These are phyloP conservation scores for Drosophila insularis DNA, from an alignment of 1,140 invertebrate genomes.

Conservation along the genomic window DNA sequence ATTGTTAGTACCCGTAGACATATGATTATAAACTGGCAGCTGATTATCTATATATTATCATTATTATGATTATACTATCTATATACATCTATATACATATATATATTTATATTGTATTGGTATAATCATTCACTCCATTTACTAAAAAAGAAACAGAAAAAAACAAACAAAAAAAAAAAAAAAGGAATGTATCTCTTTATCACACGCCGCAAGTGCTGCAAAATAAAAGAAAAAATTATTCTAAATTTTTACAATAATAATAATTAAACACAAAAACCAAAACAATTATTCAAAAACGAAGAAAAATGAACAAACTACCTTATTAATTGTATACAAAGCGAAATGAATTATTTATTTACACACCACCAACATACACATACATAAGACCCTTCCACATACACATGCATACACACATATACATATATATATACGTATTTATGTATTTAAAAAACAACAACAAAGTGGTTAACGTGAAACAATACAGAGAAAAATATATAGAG, in stretches of 20 bases:
- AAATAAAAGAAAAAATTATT: constrained; percentile 48
- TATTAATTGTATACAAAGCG: constrained; percentile 66
- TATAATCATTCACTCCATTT: constrained; percentile 42
- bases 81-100: constrained; percentile 27
- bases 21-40: constrained; percentile 50
- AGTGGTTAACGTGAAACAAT: constrained; percentile 47
- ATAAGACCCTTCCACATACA: constrained; percentile 25
- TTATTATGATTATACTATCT: constrained; percentile 31
- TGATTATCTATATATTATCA: constrained; percentile 57
- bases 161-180: constrained; percentile 16
- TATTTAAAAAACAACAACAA: constrained; percentile 18
- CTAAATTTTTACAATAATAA: constrained; percentile 65
- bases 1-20: constrained; percentile 56
- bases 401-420: constrained; percentile 9
- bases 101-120: constrained; percentile 33
- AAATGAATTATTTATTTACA: constrained; percentile 67
- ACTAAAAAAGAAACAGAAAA: constrained; percentile 37
- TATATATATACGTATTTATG: constrained; percentile 16
- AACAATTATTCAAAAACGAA: neutral
- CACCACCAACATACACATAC: constrained; percentile 30
- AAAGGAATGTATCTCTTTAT: constrained; percentile 43
- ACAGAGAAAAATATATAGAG: constrained; percentile 29
- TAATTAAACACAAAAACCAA: constrained; percentile 14
- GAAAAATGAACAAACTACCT: constrained; percentile 69
- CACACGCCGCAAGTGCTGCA: constrained; percentile 58